Evolutionary conservation across 2,888 invertebrate genomes (phyloP).

Genomic region (Heteropelma amictum): DNA sequence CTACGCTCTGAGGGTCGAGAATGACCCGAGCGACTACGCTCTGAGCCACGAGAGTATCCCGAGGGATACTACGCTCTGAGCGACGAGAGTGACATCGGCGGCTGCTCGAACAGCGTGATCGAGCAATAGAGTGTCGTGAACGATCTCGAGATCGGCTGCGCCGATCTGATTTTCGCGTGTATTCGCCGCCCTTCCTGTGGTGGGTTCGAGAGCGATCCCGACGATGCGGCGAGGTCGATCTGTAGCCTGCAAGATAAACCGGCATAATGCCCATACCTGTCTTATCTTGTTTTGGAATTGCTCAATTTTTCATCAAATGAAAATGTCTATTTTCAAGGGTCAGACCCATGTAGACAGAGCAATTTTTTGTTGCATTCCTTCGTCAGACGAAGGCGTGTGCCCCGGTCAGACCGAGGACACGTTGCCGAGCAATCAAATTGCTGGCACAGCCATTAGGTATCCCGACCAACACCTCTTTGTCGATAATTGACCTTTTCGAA

Average conservation of each 20-base stretch:
- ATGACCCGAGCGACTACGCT: not conserved
- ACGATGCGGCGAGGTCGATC: conserved; percentile 8
- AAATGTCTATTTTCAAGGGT: conserved; percentile 1
- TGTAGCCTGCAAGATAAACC: not conserved
- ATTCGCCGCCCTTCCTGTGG: not conserved
- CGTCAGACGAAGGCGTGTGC: not conserved
- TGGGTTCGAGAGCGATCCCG: conserved; percentile 8
- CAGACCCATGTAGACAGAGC: conserved; percentile 7
- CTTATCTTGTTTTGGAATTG: not conserved
- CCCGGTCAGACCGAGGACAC: conserved; percentile 4
- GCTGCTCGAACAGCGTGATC: not conserved
- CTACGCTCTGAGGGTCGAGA: not conserved
- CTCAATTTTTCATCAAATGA: conserved; percentile 12
- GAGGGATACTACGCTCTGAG: conserved; percentile 17
- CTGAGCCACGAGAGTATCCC: not conserved
- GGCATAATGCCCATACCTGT: not conserved
- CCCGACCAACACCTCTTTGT: conserved; percentile 2
- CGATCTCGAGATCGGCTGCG: conserved; percentile 4
- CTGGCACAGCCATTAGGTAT: not conserved
- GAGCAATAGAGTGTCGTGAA: not conserved
- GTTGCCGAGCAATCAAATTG: conserved; percentile 9
- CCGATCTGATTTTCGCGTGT: not conserved
- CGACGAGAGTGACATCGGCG: not conserved
- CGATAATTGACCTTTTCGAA: not conserved
- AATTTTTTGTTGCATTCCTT: conserved; percentile 2